Conservation (phyloP, 2,797 vertebrate genomes). For the Silurus aristotelis region DNA sequence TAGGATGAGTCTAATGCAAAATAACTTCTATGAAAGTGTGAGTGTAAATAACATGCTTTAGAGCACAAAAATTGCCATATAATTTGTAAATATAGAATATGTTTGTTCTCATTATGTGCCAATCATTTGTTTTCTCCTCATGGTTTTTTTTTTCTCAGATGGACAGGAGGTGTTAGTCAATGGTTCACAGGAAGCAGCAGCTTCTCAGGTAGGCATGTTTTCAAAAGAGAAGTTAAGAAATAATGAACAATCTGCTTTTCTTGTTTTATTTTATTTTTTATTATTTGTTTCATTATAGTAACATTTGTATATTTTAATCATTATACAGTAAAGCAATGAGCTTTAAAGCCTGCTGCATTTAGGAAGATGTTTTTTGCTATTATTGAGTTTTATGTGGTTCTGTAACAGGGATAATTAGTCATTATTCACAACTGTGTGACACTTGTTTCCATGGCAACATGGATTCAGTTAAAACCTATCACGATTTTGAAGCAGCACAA, state of each 20-base stretch:
- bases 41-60: no score
- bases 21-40: no score
- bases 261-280: neutral
- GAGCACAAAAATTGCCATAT: neutral
- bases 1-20: no score
- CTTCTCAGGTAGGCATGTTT: slow-evolving; percentile 62
- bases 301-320: neutral
- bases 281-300: neutral
- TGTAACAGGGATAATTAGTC: slow-evolving; percentile 48
- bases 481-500: slow-evolving; percentile 43
- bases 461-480: slow-evolving; percentile 49
- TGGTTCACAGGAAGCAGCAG: slow-evolving; percentile 71
- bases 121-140: neutral
- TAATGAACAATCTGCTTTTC: slow-evolving; percentile 36
- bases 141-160: slow-evolving; percentile 65
- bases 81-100: neutral
- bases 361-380: slow-evolving; percentile 26
- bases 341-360: neutral
- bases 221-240: slow-evolving; percentile 32
- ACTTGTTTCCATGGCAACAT: slow-evolving; percentile 52
- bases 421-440: slow-evolving; percentile 45
- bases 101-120: no score
- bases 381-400: slow-evolving; percentile 44
- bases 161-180: slow-evolving; percentile 78
- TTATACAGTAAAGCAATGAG: neutral